Conservation (phyloP, 2,797 vertebrate species). For the Myiotriccus ornatus region DNA sequence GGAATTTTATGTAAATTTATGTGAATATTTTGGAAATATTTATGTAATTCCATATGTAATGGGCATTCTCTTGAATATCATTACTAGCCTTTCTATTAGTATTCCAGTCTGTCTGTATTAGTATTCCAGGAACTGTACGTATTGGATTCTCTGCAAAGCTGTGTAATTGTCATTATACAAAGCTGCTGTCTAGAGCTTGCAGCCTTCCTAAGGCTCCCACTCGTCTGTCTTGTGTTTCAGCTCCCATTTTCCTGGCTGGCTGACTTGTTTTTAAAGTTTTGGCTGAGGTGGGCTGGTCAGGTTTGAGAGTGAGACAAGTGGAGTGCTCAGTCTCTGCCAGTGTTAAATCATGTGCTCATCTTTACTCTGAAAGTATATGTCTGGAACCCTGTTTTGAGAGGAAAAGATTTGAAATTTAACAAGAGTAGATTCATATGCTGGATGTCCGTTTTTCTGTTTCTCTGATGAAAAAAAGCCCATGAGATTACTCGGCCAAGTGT, state of each 20-base stretch:
- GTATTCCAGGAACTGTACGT: neutral
- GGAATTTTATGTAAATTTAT: no score
- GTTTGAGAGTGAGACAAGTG: neutral
- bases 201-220: neutral
- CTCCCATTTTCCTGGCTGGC: neutral
- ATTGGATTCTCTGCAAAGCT: neutral
- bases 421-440: neutral
- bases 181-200: neutral
- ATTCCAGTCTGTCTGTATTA: neutral
- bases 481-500: neutral
- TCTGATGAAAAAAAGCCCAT: rapidly evolving
- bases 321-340: neutral
- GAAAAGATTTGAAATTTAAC: neutral
- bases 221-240: neutral
- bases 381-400: neutral
- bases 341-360: neutral
- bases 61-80: neutral
- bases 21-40: neutral
- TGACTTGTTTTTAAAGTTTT: neutral
- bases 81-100: neutral
- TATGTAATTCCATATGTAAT: neutral
- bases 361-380: neutral
- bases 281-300: neutral
- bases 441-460: neutral
- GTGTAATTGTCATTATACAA: neutral